These are phyloP conservation scores for Cheilosia scutellata DNA, from an alignment of 2,888 invertebrate genomes.

Conservation along the genomic window DNA sequence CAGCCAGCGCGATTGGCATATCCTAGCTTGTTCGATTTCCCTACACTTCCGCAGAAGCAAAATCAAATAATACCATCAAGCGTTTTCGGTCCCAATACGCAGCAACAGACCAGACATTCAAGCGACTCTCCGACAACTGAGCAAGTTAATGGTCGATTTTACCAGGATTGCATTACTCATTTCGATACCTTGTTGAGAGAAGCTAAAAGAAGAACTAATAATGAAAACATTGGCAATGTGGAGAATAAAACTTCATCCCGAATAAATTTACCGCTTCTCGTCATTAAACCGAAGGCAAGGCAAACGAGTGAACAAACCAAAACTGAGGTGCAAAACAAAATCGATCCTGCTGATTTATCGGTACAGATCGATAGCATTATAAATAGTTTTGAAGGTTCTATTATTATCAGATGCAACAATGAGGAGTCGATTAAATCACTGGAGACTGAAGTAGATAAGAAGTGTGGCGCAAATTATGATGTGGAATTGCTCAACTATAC, in stretches of 20 bases:
- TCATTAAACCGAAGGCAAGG: slow-evolving; percentile 10
- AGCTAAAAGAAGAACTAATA: too few species aligned
- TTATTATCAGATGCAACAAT: slow-evolving; percentile 18
- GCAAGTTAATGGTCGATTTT: too few species aligned
- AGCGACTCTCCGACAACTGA: too few species aligned
- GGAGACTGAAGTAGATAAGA: not conserved
- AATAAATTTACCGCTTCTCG: not conserved
- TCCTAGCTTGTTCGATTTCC: too few species aligned
- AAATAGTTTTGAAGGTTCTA: not conserved
- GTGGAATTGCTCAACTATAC: not conserved
- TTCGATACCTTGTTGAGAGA: too few species aligned
- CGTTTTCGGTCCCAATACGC: too few species aligned
- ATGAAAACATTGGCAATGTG: not conserved
- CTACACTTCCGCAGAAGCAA: too few species aligned
- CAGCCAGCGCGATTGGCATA: too few species aligned
- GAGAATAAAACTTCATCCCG: not conserved
- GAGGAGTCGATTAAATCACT: not conserved
- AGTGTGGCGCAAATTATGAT: slow-evolving; percentile 4
- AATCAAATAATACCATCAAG: too few species aligned
- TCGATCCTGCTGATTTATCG: not conserved
- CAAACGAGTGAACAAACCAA: slow-evolving; percentile 28
- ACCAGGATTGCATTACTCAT: too few species aligned
- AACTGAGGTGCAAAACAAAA: slow-evolving; percentile 9
- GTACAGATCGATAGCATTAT: slow-evolving; percentile 11
- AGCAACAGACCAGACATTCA: too few species aligned